Base-by-base conservation (phyloP, 2,113 vertebrate genomes). In the Lates calcarifer region DNA sequence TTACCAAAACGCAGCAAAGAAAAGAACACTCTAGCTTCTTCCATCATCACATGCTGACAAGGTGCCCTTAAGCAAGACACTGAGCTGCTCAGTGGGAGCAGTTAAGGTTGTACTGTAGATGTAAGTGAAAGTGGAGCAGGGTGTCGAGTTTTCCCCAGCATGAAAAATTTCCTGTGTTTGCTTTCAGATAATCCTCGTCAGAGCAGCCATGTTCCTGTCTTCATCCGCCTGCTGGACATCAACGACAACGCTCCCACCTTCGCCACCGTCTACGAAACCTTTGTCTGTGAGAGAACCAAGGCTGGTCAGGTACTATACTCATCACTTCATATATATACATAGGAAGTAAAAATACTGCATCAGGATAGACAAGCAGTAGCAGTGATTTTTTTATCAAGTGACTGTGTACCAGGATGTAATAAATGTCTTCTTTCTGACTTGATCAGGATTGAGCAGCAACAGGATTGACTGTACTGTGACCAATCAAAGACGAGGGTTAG, bases 201-300 rank as follows among this genome's bases (percentile, higher is more conserved):
- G 94, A 97, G 92, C 87, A 98, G 96, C 83, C 95, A 95, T 15
- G 95, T 97, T 37, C 95, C 95, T 2, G 95, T 99, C 22, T 96
- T 95, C 87, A 96, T 99, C 92, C 96, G 95, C 76, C 88, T 99
- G 84, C 93, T 99, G 82, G 98, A 98, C 84, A 94, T 99, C 90
- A 99, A 99, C 74, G 98, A 99, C 95, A 99, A 99, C 0, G 96
- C 97, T 41, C 98, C 98, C 4, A 95, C 95, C 60, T 97, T 99
- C 71, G 95, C 96, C 64, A 91, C 96, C 60, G 92, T 95, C 80
- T 99, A 99, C 0, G 97, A 98, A 90, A 97, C 97, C 17, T 97
- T 96, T 39, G 97, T 99, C 90, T 99, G 98, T 85, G 98, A 99
- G 94, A 97, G 96, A 55, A 96, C 96, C 62, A 98, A 96, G 86